Conservation (phyloP, 2,113 vertebrate genomes). For the Scomber scombrus region DNA sequence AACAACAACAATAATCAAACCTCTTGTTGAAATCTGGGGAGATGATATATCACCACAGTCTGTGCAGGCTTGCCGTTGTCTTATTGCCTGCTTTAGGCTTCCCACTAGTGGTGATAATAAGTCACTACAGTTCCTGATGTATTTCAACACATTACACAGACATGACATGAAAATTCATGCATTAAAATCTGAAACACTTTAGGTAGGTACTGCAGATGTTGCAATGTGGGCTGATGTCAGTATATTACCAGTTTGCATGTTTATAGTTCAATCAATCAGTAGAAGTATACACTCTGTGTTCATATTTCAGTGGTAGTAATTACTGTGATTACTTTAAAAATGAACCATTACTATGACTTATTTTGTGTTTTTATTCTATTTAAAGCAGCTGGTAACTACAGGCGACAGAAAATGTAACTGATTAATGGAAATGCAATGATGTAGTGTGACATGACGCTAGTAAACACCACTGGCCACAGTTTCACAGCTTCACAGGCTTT, state of each 20-base stretch:
- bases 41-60: background rate
- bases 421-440: background rate
- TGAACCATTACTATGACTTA: background rate
- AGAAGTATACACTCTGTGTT: background rate
- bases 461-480: background rate
- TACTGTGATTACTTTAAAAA: too few relatives aligned
- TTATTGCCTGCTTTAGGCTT: constrained; percentile 34
- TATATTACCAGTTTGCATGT: background rate
- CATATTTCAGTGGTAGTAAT: background rate
- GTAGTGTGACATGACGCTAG: too few relatives aligned
- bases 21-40: background rate
- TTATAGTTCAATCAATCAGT: too few relatives aligned
- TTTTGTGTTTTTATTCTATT: background rate
- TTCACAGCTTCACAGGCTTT: background rate
- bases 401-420: background rate
- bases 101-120: constrained; percentile 60
- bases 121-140: constrained; percentile 31
- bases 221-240: background rate
- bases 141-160: background rate
- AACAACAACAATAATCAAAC: background rate
- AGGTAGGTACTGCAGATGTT: background rate
- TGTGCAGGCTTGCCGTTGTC: background rate
- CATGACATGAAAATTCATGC: background rate
- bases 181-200: background rate
- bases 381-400: background rate